These are phyloP conservation scores for Poecilia gillii DNA, from an alignment of 2,797 vertebrate species.

Conservation along the genomic window DNA sequence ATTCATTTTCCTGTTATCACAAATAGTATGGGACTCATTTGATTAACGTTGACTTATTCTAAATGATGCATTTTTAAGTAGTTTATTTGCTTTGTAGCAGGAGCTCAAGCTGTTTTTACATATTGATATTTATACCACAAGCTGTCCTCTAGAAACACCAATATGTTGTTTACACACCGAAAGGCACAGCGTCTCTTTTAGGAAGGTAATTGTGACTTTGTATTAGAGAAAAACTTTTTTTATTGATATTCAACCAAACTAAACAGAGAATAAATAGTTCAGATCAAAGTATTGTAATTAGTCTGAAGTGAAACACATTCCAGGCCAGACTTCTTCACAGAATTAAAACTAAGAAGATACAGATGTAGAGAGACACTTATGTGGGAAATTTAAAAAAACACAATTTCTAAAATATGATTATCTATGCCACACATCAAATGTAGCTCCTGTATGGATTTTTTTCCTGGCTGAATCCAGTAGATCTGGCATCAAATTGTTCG, in stretches of 20 bases:
- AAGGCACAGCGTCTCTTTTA: background rate
- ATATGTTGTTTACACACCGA: constrained; percentile 18
- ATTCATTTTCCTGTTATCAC: constrained; percentile 40
- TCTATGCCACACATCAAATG: background rate
- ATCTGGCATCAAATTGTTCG: background rate
- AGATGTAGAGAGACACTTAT: constrained; percentile 2
- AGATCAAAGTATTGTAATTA: constrained; percentile 18
- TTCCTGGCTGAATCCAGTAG: background rate
- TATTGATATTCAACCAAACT: background rate
- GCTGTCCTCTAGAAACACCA: constrained; percentile 51
- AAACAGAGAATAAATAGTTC: constrained; percentile 5
- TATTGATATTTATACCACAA: constrained; percentile 51
- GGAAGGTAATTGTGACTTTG: constrained; percentile 14
- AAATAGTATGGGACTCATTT: constrained; percentile 52
- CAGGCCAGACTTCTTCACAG: constrained; percentile 25
- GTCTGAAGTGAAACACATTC: constrained; percentile 26
- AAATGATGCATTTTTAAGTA: constrained; percentile 51
- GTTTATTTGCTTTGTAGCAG: constrained; percentile 52
- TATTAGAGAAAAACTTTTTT: background rate
- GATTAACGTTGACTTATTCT: constrained; percentile 49
- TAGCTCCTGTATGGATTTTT: background rate
- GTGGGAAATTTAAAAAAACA: too few relatives aligned
- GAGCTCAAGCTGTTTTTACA: constrained; percentile 59
- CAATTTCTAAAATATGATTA: too few relatives aligned
- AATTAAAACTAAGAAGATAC: constrained; percentile 41